Evolutionary conservation across 1,140 invertebrate genomes (phyloP), one percentile per base, ranked within the genome.

Genomic region (Drosophila kohkoa): DNA sequence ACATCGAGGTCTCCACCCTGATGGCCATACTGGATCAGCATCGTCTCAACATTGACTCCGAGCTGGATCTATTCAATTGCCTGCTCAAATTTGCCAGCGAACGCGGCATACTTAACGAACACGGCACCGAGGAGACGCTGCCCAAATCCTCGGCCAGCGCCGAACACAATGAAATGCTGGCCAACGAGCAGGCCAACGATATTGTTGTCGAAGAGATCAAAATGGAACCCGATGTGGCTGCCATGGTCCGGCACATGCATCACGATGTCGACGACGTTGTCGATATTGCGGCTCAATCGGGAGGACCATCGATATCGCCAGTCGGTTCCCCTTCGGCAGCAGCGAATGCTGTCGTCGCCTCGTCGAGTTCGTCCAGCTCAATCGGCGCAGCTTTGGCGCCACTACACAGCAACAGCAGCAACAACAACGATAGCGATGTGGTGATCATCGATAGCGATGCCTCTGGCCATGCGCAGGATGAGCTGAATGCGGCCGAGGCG

Each of bases 11-110:
- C 1, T 94, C 94, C 13, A 97, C 96, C 1, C 91, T 98, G 6
- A 93, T 96, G 38, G 95, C 95, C 3, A 94, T 97, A 32, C 94
- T 97, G 54, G 95, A 96, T 32, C 94, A 96, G 69, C 95, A 96
- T 13, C 93, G 95, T 49, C 91, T 97, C 7, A 95, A 95, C 80
- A 95, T 97, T 41, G 94, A 94, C 63, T 96, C 95, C 1, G 96
- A 97, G 92, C 88, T 96, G 59, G 95, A 96, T 77, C 83, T 97
- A 10, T 97, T 97, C 90, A 94, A 94, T 72, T 96, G 96, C 6
- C 91, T 96, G 4, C 93, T 95, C 10, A 93, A 94, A 73, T 97
- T 97, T 94, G 94, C 95, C 45, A 87, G 81, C 49, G 93, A 93
- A 51, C 90, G 93, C 57, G 93, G 89, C 16, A 80, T 92, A 5